A percentile compares a stretch with the other conserved stretches of the same genome.
These are phyloP conservation scores for Drosophila elegans DNA, from an alignment of 1,140 invertebrate genomes.

Conservation along the genomic window DNA sequence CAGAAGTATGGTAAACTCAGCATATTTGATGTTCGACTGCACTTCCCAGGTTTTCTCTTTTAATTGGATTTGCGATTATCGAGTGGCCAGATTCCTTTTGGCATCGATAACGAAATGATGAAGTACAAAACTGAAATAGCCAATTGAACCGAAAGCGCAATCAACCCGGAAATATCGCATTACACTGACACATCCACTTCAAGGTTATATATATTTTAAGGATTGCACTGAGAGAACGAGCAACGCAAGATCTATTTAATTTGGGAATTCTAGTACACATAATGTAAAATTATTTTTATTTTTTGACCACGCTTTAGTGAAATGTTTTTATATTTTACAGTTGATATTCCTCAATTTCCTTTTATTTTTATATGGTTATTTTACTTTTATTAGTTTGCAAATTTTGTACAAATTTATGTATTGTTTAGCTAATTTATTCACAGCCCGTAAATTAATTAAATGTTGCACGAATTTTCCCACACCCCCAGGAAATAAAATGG, in stretches of 20 bases:
- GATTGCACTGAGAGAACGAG: not conserved
- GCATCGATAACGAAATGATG: conserved; percentile 54
- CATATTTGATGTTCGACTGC: conserved; percentile 36
- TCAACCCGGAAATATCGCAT: conserved; percentile 78
- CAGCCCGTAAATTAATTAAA: not conserved
- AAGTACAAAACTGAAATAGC: conserved; percentile 45
- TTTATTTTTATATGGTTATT: not conserved
- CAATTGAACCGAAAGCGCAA: conserved; percentile 61
- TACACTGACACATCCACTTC: conserved; percentile 38
- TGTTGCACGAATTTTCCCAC: not conserved
- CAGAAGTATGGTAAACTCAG: conserved; percentile 8
- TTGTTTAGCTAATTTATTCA: not conserved
- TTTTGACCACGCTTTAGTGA: too few relatives aligned
- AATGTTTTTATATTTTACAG: too few relatives aligned
- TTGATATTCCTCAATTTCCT: too few relatives aligned
- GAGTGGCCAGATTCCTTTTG: conserved; percentile 31
- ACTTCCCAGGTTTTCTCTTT: conserved; percentile 25
- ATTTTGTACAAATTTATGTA: too few relatives aligned
- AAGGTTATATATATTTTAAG: conserved; percentile 1
- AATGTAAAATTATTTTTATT: too few relatives aligned
- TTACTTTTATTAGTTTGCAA: too few relatives aligned
- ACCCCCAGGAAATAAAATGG: not conserved
- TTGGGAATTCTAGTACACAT: too few relatives aligned
- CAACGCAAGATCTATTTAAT: not conserved
- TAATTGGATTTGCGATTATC: conserved; percentile 52